phyloP scores from a whole-genome alignment of 1,140 invertebrate species.

The Eurytemora carolleeae region DNA sequence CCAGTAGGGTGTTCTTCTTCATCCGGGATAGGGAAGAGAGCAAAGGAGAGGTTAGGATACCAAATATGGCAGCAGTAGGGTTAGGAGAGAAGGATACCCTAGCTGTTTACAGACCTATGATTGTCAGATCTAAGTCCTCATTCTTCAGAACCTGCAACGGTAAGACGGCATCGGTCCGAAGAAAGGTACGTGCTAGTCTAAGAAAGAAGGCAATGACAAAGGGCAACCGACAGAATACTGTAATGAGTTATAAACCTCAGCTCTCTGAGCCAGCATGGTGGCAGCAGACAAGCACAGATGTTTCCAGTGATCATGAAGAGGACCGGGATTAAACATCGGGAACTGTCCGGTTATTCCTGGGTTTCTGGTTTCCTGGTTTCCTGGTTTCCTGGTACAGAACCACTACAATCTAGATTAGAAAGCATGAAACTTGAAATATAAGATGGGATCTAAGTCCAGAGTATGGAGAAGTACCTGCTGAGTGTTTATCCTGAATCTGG shows the following conservation, averaged over 20 bases:
- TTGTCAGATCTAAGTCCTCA: constrained; percentile 1
- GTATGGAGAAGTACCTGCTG: too few species aligned
- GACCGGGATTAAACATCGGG: too few species aligned
- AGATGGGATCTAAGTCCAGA: too few species aligned
- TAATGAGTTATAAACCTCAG: neutral
- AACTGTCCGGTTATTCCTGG: too few species aligned
- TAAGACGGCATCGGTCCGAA: neutral
- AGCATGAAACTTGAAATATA: too few species aligned
- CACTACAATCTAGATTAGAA: too few species aligned
- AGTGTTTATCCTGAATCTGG: too few species aligned
- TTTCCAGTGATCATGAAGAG: neutral
- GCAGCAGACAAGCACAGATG: neutral
- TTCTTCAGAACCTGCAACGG: constrained; percentile 3
- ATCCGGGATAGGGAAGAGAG: neutral
- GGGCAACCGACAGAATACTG: neutral
- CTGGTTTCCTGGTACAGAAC: too few species aligned
- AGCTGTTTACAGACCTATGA: constrained; percentile 4
- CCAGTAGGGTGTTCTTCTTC: constrained; percentile 5
- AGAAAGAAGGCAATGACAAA: neutral
- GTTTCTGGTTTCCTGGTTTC: too few species aligned
- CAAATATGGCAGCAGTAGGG: constrained; percentile 1
- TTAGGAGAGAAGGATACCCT: constrained; percentile 8
- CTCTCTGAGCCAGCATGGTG: neutral
- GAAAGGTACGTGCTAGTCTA: neutral
- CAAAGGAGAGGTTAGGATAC: neutral